Evolutionary conservation across 2,888 invertebrate species (phyloP), one percentile per base, ranked within the genome.

Genomic region (Prenolepis imparis): DNA sequence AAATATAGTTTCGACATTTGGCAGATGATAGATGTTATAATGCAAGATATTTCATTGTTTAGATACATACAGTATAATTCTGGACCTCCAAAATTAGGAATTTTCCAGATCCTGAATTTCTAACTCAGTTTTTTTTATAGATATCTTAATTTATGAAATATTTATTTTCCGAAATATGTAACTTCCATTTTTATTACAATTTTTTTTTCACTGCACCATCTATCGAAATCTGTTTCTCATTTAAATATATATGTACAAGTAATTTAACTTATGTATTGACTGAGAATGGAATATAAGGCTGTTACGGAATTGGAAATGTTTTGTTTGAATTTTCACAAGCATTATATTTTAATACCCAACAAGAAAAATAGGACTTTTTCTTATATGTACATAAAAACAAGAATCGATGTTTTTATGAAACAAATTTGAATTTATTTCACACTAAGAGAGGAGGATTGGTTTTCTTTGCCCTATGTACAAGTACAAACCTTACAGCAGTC

Each of bases 261-360:
- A 87, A 89, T 70, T 86, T 88, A 89, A 90, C 84, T 89, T 90
- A 90, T 90, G 89, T 89, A 90, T 90, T 83, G 85, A 90, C 88
- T 88, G 89, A 90, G 86, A 89, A 86, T 87, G 90, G 90, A 90
- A 89, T 90, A 89, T 90, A 90, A 90, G 90, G 87, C 90, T 90
- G 90, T 90, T 90, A 87, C 86, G 64, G 86, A 90, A 87, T 72
- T 80, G 72, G 12, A 67, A 44, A 61, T 28, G 4, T 67, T 83
- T 83, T 21, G 78, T 78, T 78, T 82, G 18, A 36, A 77, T 78
- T 83, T 57, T 68, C 78, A 28, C 67, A 68, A 61, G 55, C 24
- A 78, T 41, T 63, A 63, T 63, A 64, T 59, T 64, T 75, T 77
- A 57, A 75, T 39, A 41, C 52, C 77, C 52, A 32, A 75, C 24